A percentile compares a stretch with the other conserved stretches of the same genome.
These are phyloP conservation scores for Thereva unica DNA, from an alignment of 2,888 invertebrate species.

Conservation along the genomic window DNA sequence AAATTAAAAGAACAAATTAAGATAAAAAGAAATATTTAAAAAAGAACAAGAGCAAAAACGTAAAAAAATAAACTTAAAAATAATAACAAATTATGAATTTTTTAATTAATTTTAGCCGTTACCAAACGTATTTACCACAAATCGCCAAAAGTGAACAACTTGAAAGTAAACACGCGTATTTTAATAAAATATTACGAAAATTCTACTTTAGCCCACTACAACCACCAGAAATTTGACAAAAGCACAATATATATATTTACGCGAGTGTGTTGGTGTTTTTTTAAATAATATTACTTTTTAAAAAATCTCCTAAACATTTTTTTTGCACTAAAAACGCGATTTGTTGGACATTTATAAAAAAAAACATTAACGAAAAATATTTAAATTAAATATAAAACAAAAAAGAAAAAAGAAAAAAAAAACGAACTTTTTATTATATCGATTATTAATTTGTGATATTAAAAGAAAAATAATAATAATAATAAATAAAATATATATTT, in stretches of 20 bases:
- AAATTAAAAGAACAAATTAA: too few relatives aligned
- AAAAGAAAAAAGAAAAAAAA: not conserved
- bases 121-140: slow-evolving; percentile 8
- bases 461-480: not conserved
- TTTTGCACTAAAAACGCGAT: slow-evolving; percentile 9
- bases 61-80: too few relatives aligned
- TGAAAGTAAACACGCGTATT: slow-evolving; percentile 8
- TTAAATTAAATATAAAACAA: slow-evolving; percentile 11
- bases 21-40: too few relatives aligned
- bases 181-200: slow-evolving; percentile 34
- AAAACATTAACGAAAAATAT: slow-evolving; percentile 6
- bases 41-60: too few relatives aligned
- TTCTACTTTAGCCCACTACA: slow-evolving; percentile 34
- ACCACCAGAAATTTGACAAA: slow-evolving; percentile 34
- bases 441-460: slow-evolving; percentile 19
- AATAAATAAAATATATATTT: too few relatives aligned
- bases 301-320: slow-evolving; percentile 4
- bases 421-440: too few relatives aligned
- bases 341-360: slow-evolving; percentile 4
- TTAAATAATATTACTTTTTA: slow-evolving; percentile 4
- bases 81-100: not conserved
- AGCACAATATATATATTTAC: slow-evolving; percentile 2
- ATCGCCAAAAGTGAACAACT: slow-evolving; percentile 24
- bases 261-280: not conserved
- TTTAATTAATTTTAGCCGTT: slow-evolving; percentile 1